A percentile compares a stretch with the other conserved stretches of the same genome.
Conservation (phyloP, 1,140 invertebrate species). For the Magallana ariakensis region DNA sequence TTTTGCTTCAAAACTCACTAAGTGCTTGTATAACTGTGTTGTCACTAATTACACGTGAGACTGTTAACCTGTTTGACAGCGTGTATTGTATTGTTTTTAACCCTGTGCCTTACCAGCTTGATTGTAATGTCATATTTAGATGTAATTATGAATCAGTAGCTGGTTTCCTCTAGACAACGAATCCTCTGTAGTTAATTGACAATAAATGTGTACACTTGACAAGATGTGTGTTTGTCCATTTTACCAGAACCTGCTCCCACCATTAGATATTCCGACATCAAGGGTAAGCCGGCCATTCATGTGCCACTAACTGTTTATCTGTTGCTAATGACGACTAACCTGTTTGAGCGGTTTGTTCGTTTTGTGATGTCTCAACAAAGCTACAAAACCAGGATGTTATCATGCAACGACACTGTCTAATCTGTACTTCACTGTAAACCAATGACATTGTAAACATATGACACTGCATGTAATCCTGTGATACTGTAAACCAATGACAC, state of each 20-base stretch:
- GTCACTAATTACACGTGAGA: not conserved
- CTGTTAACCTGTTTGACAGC: too few species aligned
- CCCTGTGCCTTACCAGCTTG: not conserved
- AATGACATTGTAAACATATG: too few species aligned
- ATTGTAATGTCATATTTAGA: not conserved
- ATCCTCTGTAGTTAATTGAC: not conserved
- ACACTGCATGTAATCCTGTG: too few species aligned
- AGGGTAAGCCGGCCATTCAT: not conserved
- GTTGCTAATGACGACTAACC: too few species aligned
- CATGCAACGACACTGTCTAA: too few species aligned
- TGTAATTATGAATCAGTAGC: not conserved
- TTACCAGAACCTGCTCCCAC: slow-evolving; percentile 34
- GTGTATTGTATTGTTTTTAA: not conserved
- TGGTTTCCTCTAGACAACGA: slow-evolving; percentile 16
- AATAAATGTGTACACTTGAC: slow-evolving; percentile 25
- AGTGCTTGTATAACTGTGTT: not conserved
- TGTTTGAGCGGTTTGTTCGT: not conserved
- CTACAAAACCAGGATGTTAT: too few species aligned
- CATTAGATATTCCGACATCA: slow-evolving; percentile 28
- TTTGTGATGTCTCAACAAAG: too few species aligned
- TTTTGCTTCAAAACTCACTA: too few species aligned
- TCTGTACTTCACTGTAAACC: too few species aligned
- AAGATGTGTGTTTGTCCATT: slow-evolving; percentile 29
- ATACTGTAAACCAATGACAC: too few species aligned
- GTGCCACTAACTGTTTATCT: not conserved